Evolutionary conservation across 2,888 invertebrate species (phyloP), one percentile per base, ranked within the genome.

Genomic region (Athrips mouffetella): DNA sequence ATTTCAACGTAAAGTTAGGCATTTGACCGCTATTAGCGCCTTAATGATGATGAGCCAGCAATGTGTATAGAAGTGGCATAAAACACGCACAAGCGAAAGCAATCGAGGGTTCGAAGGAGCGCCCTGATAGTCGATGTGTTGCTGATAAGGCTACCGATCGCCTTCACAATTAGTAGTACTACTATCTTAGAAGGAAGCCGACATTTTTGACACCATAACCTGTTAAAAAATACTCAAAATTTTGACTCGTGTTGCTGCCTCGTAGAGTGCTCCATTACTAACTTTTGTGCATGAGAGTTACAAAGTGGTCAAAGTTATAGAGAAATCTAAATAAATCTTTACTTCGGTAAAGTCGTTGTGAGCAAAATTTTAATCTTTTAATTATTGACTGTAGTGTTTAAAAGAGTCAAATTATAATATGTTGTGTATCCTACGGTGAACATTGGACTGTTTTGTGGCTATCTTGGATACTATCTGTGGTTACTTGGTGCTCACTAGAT

Each of bases 91-190:
- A 10, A 21, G 4, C 18, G n/a, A 8, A 10, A 11, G 2, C 11
- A 18, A 20, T 21, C 20, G 37, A 18, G 20, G 18, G 7, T 37
- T 37, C 21, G 11, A 37, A 37, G 37, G 37, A 37, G 37, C 37
- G 37, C 18, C 31, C 10, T 27, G 42, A 42, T 48, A 33, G 30
- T 25, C 30, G 20, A 42, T 48, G 25, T 42, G 29, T 48, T 48
- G 16, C 30, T 29, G 48, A 48, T 48, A 48, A 44, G 10, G 7
- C 30, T 49, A 18, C 42, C 42, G 45, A 49, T 53, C 37, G 41
- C 33, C 41, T 20, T 20, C 18, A 46, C 35, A 47, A 49, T 51
- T 54, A 52, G 52, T 54, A 7, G 20, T 40, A 27, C 48, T 31
- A 25, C 30, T 42, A 49, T 40, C 48, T 46, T 49, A 41, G 41